Evolutionary conservation across 2,797 vertebrate species (phyloP).

Genomic region (Manis pentadactyla): DNA sequence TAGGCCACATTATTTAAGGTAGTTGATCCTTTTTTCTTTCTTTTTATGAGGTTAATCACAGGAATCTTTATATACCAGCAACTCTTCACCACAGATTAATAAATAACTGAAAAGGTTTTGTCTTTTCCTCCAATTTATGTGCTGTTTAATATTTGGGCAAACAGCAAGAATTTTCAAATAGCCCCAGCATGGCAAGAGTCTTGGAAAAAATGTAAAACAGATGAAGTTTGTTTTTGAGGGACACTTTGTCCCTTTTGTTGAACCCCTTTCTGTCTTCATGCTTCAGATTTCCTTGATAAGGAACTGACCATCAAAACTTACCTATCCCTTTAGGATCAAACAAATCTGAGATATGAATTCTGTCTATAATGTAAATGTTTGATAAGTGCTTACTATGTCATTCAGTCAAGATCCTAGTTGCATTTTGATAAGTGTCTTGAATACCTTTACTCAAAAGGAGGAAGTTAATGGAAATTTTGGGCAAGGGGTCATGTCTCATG

Average conservation of each 20-base stretch:
- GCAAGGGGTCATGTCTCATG: neutral
- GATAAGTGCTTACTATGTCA: conserved; percentile 57
- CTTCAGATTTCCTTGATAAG: conserved; percentile 68
- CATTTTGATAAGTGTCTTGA: conserved; percentile 47
- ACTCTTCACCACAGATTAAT: conserved; percentile 27
- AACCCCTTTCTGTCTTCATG: conserved; percentile 9
- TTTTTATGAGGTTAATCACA: conserved; percentile 32
- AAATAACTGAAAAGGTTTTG: neutral
- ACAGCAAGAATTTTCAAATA: conserved; percentile 1
- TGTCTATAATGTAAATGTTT: conserved; percentile 57
- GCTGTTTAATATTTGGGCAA: neutral
- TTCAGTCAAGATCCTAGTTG: conserved; percentile 57
- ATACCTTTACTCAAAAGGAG: conserved; percentile 36
- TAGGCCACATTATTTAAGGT: conserved; percentile 14
- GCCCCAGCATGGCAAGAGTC: neutral
- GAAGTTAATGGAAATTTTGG: conserved; percentile 56
- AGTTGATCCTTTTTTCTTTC: conserved; percentile 38
- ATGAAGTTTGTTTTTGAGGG: conserved; percentile 28
- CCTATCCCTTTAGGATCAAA: conserved; percentile 42
- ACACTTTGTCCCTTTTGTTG: neutral
- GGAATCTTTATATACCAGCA: conserved; percentile 33
- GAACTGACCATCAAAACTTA: conserved; percentile 44
- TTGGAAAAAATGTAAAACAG: conserved; percentile 12
- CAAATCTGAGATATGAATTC: conserved; percentile 68
- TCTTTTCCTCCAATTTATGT: neutral